Base-by-base conservation (phyloP, 2,888 invertebrate species). In the Hecatera dysodea region DNA sequence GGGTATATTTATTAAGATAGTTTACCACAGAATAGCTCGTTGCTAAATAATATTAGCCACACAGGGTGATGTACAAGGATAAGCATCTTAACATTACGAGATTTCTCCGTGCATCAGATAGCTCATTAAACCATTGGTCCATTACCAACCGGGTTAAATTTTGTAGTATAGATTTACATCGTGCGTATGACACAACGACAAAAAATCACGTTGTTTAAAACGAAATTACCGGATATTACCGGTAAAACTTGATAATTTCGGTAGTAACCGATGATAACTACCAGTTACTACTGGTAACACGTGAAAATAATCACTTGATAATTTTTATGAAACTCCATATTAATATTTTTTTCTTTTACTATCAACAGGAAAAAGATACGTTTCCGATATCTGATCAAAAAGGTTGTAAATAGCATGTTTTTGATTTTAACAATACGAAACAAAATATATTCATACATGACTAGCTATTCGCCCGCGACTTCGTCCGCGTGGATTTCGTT, bases 141-240 rank as follows among this genome's bases (percentile, higher is more conserved):
- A 24, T 12, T 59, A 17, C n/a, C n/a, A n/a, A n/a, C n/a, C 12
- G 9, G 24, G 17, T 12, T 17, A 22, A 11, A 46, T 24, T 7
- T 8, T 42, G n/a, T 57, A 19, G 1, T 12, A 36, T 7, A 22
- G 7, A 29, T 19, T 22, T 0, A 19, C 27, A 70, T 52, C 73
- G 3, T 5, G 11, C 11, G 11, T 9, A n/a, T n/a, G n/a, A 11
- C 3, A 17, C 0, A 0, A 22, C 36, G 1, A 9, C 4, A 27
- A 5, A 29, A 44, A 65, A 71, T 53, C 12, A 33, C 44, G 19
- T 53, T 73, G 22, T 27, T 53, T 22, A 44, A 15, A 15, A n/a
- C 8, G 15, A 52, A 60, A 52, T n/a, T 5, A 50, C 17, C 19
- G 3, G 19, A 53, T 36, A 19, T 22, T 19, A 46, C 24, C 11